phyloP scores from a whole-genome alignment of 1,140 invertebrate genomes.

The Whitmania pigra region DNA sequence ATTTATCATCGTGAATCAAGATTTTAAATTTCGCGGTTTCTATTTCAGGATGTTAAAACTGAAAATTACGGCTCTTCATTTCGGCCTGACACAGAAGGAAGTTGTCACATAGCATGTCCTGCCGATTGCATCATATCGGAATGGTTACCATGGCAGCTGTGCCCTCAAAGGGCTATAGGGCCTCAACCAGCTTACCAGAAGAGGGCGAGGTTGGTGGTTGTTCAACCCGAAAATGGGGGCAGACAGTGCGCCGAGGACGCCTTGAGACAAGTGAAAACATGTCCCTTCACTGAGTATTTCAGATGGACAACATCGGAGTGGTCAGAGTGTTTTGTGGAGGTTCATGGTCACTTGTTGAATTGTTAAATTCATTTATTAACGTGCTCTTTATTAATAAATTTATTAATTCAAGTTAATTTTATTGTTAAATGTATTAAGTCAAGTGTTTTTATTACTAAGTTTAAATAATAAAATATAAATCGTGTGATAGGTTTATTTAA shows the following conservation, averaged over 20 bases:
- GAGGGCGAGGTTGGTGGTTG: slow-evolving; percentile 39
- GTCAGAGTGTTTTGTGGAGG: slow-evolving; percentile 30
- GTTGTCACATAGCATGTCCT: slow-evolving; percentile 56
- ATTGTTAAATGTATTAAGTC: no score
- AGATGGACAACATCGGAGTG: slow-evolving; percentile 27
- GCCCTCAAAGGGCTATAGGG: slow-evolving; percentile 30
- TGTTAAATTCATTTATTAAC: slow-evolving; percentile 23
- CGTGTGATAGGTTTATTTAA: no score
- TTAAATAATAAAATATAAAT: no score
- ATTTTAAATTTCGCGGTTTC: no score
- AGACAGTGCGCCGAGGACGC: slow-evolving; percentile 37
- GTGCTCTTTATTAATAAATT: no score
- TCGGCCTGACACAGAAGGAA: slow-evolving; percentile 36
- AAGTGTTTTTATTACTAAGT: no score
- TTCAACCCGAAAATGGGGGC: slow-evolving; percentile 32
- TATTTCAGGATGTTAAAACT: neutral
- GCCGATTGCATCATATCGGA: slow-evolving; percentile 45
- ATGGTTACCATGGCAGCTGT: slow-evolving; percentile 42
- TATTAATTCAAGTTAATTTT: no score
- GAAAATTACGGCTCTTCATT: neutral
- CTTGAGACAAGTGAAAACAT: slow-evolving; percentile 17
- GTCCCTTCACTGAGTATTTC: slow-evolving; percentile 22
- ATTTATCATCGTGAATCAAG: neutral
- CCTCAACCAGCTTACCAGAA: slow-evolving; percentile 29
- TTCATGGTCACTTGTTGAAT: no score